phyloP scores from a whole-genome alignment of 2,888 invertebrate species.

The Bellardia pandia region DNA sequence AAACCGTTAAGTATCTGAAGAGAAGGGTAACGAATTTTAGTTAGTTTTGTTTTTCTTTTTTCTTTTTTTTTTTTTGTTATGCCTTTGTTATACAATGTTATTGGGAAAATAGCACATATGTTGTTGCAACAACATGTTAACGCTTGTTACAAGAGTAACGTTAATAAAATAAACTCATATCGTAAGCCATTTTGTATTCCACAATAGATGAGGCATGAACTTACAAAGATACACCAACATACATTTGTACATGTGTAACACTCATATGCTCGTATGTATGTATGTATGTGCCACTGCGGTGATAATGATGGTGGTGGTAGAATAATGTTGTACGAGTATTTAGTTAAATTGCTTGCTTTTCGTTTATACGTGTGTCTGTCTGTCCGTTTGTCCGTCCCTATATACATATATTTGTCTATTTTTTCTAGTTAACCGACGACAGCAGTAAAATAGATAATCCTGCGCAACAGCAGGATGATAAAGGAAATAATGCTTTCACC shows the following conservation, averaged over 20 bases:
- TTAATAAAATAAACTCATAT: conserved; percentile 59
- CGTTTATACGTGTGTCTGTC: conserved; percentile 9
- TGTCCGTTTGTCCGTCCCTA: conserved; percentile 3
- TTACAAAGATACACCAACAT: background rate
- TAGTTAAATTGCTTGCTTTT: conserved; percentile 53
- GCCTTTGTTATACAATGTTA: conserved; percentile 1
- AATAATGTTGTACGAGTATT: conserved; percentile 55
- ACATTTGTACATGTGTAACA: conserved; percentile 10
- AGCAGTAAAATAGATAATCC: conserved; percentile 72
- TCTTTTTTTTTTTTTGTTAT: background rate
- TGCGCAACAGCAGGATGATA: conserved; percentile 70
- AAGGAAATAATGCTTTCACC: conserved; percentile 70
- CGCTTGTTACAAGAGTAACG: conserved; percentile 71
- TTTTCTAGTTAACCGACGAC: conserved; percentile 58
- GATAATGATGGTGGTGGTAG: conserved; percentile 32
- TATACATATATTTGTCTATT: background rate
- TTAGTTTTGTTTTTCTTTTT: background rate
- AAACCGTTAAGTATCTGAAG: conserved; percentile 63
- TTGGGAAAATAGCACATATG: conserved; percentile 75
- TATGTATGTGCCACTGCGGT: background rate
- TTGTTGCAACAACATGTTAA: conserved; percentile 75
- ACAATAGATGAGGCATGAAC: conserved; percentile 20
- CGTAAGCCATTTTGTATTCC: conserved; percentile 72
- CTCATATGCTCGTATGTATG: background rate
- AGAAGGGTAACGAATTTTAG: conserved; percentile 70